phyloP scores from a whole-genome alignment of 92 coral and sea anemone genomes.

The Chrysogorgia sp. region DNA sequence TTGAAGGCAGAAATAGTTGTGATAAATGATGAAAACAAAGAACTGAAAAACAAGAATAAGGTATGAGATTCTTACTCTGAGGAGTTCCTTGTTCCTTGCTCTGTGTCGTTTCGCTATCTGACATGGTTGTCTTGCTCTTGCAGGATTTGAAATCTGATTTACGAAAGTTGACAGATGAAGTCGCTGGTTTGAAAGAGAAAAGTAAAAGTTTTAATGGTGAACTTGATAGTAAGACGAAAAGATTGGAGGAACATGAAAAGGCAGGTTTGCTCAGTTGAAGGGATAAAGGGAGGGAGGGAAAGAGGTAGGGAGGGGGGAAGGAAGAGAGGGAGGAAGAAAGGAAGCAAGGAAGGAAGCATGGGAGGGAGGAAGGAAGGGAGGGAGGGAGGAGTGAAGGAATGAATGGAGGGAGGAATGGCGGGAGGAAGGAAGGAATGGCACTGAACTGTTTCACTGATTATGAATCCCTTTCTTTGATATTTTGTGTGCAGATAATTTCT shows the following conservation, averaged over 20 bases:
- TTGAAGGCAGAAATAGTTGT: conserved; percentile 70
- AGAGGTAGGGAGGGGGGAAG: no score
- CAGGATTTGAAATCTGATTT: conserved; percentile 27
- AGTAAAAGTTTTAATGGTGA: conserved; percentile 14
- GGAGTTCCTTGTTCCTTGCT: no score
- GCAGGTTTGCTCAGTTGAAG: neutral
- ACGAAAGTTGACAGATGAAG: conserved; percentile 6
- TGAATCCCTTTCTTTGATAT: neutral
- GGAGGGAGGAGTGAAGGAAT: no score
- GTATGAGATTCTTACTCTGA: conserved; percentile 20
- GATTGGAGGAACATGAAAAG: conserved; percentile 12
- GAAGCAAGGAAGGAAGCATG: no score
- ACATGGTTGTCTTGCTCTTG: neutral
- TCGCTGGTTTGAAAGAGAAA: neutral
- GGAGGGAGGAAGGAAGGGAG: no score
- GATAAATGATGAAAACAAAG: conserved; percentile 58
- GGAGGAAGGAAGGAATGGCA: no score
- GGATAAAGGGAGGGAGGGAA: no score
- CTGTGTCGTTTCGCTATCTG: no score
- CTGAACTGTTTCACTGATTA: no score
- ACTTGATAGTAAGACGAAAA: neutral
- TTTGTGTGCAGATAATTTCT: conserved; percentile 69
- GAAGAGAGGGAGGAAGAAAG: neutral
- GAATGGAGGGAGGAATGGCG: no score
- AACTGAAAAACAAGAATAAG: conserved; percentile 60